phyloP scores from a whole-genome alignment of 2,888 invertebrate genomes.

The Nyleta sp. region DNA sequence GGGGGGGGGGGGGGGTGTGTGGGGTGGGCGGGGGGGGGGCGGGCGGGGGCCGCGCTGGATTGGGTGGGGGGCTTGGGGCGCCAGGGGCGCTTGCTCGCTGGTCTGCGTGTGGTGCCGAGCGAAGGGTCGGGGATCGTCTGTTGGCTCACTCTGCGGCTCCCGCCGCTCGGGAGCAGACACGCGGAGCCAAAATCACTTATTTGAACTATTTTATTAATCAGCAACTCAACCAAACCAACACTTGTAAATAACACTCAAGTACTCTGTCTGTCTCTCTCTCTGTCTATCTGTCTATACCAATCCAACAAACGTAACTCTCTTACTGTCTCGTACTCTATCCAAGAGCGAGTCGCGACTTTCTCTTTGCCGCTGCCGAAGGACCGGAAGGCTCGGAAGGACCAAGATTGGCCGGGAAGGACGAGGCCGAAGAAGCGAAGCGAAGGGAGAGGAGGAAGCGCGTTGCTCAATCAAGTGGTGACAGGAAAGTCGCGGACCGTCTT shows the following conservation, averaged over 20 bases:
- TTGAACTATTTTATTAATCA: constrained; percentile 80
- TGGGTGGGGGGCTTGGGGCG: constrained; percentile 52
- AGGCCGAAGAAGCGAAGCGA: no score
- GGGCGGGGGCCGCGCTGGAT: constrained; percentile 56
- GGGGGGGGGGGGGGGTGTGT: constrained; percentile 36
- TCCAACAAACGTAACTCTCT: no score
- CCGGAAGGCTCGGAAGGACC: no score
- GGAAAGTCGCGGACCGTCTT: no score
- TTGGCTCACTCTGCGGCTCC: constrained; percentile 82
- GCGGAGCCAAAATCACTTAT: constrained; percentile 81
- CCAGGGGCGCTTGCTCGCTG: constrained; percentile 63
- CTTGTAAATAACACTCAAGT: constrained; percentile 79
- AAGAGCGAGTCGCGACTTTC: no score
- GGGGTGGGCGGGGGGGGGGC: not conserved
- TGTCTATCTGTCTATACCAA: not conserved
- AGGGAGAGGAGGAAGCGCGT: no score
- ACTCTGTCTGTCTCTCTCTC: constrained; percentile 44
- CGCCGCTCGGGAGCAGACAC: constrained; percentile 83
- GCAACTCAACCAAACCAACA: constrained; percentile 61
- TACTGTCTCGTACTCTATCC: no score
- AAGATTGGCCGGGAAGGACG: no score
- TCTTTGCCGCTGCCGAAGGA: no score
- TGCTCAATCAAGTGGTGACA: no score
- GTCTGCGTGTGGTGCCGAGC: constrained; percentile 59
- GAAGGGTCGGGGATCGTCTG: constrained; percentile 76